Evolutionary conservation across 2,797 vertebrate species (phyloP), one percentile per base, ranked within the genome.

Genomic region (Oophaga sylvatica): DNA sequence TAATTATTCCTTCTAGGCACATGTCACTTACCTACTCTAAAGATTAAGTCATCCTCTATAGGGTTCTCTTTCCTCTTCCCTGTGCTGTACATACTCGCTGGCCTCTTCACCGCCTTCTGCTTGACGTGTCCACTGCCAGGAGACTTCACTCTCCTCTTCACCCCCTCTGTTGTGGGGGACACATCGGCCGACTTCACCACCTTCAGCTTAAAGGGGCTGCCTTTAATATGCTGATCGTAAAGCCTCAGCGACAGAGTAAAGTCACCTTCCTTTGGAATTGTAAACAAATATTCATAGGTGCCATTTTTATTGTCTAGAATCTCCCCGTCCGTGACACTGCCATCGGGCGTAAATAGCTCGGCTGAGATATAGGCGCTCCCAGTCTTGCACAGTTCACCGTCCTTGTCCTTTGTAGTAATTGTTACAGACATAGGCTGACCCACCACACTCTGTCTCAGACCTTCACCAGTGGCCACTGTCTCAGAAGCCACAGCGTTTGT

Each of bases 241-340:
- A 99, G 95, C 31, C 96, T 93, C 91, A 99, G 95, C 0, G 97
- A 97, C 78, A 99, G 93, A n/a, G 94, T 96, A 86, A 97, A 97
- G 86, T 95, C 96, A 10, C 97, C 98, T 90, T 99, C 98, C 85
- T 95, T 97, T 81, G 96, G 95, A 78, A 96, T 96, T 0, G 96
- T 97, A 92, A 97, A 99, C 82, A 97, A 90, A 91, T 96, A 97
- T 90, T 99, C 98, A 0, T 99, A 99, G 17, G 98, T 99, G 91
- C 98, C 98, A 0, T 99, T 99, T 92, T 98, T 99, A 93, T 98
- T 98, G 94, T 99, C 98, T 81, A 97, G 93, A 86, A 99, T 96
- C 91, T 98, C 96, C 6, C 97, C 97, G 0, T 97, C 95, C 0
- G 94, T 97, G 87, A 96, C 96, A 20, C 94, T 95, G 19, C 97